These are phyloP conservation scores for Entomyzon cyanotis DNA, from an alignment of 2,113 vertebrate species.

Conservation along the genomic window DNA sequence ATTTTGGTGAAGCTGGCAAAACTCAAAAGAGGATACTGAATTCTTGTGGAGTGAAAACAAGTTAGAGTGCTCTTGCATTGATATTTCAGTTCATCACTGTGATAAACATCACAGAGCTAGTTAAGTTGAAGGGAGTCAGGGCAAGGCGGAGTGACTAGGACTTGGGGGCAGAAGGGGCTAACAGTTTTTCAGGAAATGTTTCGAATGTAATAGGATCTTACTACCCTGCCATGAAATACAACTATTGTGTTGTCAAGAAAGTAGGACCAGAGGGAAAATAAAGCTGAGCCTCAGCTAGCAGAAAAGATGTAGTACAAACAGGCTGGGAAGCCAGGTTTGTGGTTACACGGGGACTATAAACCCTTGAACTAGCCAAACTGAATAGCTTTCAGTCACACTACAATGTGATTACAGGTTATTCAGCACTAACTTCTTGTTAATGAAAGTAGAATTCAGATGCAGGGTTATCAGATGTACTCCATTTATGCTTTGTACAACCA, in stretches of 20 bases:
- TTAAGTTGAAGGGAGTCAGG: background rate
- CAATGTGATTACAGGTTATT: background rate
- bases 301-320: background rate
- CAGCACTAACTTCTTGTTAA: background rate
- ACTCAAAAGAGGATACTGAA: background rate
- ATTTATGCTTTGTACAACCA: background rate
- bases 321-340: background rate
- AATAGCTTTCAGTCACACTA: background rate
- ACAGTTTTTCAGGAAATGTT: background rate
- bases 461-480: background rate
- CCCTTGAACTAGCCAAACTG: background rate
- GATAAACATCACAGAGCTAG: background rate
- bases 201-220: background rate
- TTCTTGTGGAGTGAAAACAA: background rate
- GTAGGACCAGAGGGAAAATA: background rate
- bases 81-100: background rate
- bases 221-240: background rate
- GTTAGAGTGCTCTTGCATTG: background rate
- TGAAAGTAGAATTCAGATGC: background rate
- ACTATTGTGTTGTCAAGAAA: background rate
- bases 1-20: background rate
- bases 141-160: background rate
- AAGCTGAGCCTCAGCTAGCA: background rate
- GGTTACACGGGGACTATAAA: background rate
- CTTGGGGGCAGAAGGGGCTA: background rate